Evolutionary conservation across 1,140 invertebrate genomes (phyloP).

Genomic region (Drosophila nannoptera): DNA sequence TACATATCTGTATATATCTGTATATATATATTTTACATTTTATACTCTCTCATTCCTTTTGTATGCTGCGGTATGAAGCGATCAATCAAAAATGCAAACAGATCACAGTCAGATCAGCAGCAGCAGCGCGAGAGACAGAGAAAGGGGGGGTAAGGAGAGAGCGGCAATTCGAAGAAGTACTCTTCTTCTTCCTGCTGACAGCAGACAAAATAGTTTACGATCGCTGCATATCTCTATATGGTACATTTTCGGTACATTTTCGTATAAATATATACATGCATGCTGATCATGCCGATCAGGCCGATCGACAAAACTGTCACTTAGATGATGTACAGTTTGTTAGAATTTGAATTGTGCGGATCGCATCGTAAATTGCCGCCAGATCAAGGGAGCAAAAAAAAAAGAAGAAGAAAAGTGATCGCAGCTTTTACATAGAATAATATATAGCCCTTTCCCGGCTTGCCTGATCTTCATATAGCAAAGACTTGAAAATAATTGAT

Average conservation of each 20-base stretch:
- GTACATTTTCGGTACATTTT: slow-evolving; percentile 1
- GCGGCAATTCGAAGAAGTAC: slow-evolving; percentile 61
- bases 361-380: slow-evolving; percentile 73
- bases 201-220: slow-evolving; percentile 77
- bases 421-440: slow-evolving; percentile 21
- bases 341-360: slow-evolving; percentile 75
- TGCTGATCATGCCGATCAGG: slow-evolving; percentile 28
- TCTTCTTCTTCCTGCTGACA: slow-evolving; percentile 43
- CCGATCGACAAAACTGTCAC: slow-evolving; percentile 47
- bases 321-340: slow-evolving; percentile 75
- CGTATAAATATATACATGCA: slow-evolving; percentile 30
- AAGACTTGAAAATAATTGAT: too few species aligned
- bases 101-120: slow-evolving; percentile 16
- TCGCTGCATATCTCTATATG: slow-evolving; percentile 53
- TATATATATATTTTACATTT: slow-evolving; percentile 53
- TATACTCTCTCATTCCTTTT: slow-evolving; percentile 56
- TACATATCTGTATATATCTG: slow-evolving; percentile 9
- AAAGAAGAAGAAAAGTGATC: too few species aligned
- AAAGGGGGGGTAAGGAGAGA: slow-evolving; percentile 15
- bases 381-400: not conserved
- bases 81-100: slow-evolving; percentile 78
- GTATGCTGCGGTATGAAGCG: slow-evolving; percentile 61
- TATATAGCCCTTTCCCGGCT: too few species aligned
- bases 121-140: slow-evolving; percentile 6
- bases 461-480: too few species aligned